Conservation (phyloP, 2,888 invertebrate species). For the Synergus laeviventris region DNA sequence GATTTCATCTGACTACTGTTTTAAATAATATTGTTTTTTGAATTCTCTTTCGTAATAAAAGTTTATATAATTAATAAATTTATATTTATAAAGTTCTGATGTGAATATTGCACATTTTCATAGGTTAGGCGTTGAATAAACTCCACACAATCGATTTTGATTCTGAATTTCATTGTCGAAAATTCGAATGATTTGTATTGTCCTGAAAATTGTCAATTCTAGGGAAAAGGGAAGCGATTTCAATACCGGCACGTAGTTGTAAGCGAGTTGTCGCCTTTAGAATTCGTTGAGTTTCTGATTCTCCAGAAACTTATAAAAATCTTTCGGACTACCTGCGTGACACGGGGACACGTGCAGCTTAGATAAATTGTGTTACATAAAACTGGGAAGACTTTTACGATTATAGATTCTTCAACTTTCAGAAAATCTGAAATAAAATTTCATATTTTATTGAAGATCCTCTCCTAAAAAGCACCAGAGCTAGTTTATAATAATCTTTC, state of each 20-base stretch:
- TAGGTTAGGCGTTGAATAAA: not conserved
- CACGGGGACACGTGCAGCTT: not conserved
- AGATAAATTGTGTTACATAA: not conserved
- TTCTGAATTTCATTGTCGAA: not conserved
- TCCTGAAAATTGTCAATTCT: conserved; percentile 1
- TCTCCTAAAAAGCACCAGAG: not conserved
- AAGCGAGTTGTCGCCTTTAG: not conserved
- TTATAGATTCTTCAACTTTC: not conserved
- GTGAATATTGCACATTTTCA: not conserved
- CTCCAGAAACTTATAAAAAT: not conserved
- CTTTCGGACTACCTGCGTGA: not conserved
- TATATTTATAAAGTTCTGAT: no score
- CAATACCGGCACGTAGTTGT: not conserved
- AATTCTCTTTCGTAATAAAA: not conserved
- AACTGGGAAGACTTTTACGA: not conserved
- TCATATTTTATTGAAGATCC: not conserved
- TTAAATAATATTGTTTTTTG: not conserved
- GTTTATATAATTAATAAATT: no score
- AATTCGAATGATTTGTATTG: not conserved
- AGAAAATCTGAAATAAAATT: not conserved
- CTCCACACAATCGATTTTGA: not conserved
- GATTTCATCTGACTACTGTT: not conserved
- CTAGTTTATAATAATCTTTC: no score
- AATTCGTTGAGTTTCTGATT: not conserved
- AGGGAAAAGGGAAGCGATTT: not conserved